Conservation (phyloP, 2,888 invertebrate genomes). For the Synergus umbraculus region DNA sequence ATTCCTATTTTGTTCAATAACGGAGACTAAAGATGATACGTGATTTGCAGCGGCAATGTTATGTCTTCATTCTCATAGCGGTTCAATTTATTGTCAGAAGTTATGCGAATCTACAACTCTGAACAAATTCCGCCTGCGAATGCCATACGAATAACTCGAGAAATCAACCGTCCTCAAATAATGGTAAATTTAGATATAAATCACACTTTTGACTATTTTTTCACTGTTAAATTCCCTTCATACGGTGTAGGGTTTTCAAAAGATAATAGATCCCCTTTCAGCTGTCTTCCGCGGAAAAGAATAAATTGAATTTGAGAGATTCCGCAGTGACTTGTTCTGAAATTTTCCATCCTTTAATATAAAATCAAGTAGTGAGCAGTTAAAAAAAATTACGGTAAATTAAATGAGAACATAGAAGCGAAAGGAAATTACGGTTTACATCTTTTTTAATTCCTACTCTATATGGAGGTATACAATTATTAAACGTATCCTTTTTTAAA, state of each 20-base stretch:
- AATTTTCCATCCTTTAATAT: not conserved
- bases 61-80: not conserved
- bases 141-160: not conserved
- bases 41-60: not conserved
- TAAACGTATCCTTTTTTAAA: no score
- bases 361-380: not conserved
- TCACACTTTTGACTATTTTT: no score
- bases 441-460: not conserved
- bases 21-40: slow-evolving; percentile 17
- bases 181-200: no score
- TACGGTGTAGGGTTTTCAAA: no score
- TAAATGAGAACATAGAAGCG: not conserved
- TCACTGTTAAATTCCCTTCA: no score
- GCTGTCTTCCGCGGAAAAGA: no score
- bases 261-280: not conserved
- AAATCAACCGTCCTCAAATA: not conserved
- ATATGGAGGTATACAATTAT: not conserved
- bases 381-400: not conserved
- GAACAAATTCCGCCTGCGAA: not conserved
- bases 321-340: not conserved
- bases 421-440: not conserved
- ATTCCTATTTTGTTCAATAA: slow-evolving; percentile 34
- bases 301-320: not conserved
- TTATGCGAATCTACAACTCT: not conserved
- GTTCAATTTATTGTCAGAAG: not conserved